phyloP scores from a whole-genome alignment of 1,140 invertebrate genomes.

The Sitophilus oryzae region DNA sequence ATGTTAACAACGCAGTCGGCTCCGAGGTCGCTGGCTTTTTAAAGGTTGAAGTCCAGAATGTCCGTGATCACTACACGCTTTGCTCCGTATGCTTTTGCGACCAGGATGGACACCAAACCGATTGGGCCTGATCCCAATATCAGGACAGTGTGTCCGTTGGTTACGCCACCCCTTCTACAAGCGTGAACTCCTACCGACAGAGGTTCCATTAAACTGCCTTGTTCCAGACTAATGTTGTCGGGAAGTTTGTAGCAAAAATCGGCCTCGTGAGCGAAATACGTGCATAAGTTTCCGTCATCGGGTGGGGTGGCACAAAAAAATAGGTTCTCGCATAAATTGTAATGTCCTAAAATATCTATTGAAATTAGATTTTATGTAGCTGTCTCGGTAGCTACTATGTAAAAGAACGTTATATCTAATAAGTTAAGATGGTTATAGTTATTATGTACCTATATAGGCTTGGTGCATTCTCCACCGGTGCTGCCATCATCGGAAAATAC shows the following conservation, averaged over 20 bases:
- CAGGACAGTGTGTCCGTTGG: conserved; percentile 68
- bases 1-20: conserved; percentile 62
- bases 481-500: too few species aligned
- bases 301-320: conserved; percentile 85
- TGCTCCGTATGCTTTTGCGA: conserved; percentile 83
- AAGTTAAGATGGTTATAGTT: too few species aligned
- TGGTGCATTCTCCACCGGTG: too few species aligned
- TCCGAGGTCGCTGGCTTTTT: conserved; percentile 74
- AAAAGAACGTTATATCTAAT: too few species aligned
- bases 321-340: conserved; percentile 83
- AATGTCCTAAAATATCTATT: conserved; percentile 45
- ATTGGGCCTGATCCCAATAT: conserved; percentile 87
- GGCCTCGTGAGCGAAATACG: conserved; percentile 82
- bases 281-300: conserved; percentile 71
- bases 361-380: too few species aligned
- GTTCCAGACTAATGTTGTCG: conserved; percentile 78
- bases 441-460: too few species aligned
- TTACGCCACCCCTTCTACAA: conserved; percentile 69
- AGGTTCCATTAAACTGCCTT: conserved; percentile 87
- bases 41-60: conserved; percentile 62
- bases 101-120: conserved; percentile 73
- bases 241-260: conserved; percentile 91
- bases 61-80: conserved; percentile 72
- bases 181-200: conserved; percentile 89
- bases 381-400: too few species aligned